A percentile compares a stretch with the other conserved stretches of the same genome.
These are phyloP conservation scores for Spizella passerina DNA, from an alignment of 2,797 vertebrate species.

Conservation along the genomic window DNA sequence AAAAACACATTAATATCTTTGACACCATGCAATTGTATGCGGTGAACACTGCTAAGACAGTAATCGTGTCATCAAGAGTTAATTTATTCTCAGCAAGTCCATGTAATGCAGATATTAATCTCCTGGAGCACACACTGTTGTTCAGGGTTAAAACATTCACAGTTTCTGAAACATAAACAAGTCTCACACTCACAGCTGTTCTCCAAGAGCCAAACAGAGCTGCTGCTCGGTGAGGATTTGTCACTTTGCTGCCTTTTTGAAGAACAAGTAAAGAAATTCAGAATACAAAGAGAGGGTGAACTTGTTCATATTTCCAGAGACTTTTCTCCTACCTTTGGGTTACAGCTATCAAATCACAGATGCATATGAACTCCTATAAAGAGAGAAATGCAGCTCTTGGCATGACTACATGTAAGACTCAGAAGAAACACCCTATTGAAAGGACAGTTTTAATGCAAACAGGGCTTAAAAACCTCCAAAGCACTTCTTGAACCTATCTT, in stretches of 20 bases:
- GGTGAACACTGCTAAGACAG: constrained; percentile 65
- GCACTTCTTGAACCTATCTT: not conserved
- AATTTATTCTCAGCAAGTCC: constrained; percentile 74
- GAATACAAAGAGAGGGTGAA: not conserved
- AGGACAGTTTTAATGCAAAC: not conserved
- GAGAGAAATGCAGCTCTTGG: not conserved
- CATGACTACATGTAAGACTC: rapidly evolving
- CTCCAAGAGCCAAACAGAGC: not conserved
- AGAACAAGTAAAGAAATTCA: not conserved
- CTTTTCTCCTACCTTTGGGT: not conserved
- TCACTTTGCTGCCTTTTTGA: not conserved
- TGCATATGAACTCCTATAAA: not conserved
- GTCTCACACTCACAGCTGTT: constrained; percentile 15
- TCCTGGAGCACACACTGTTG: constrained; percentile 58
- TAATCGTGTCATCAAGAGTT: constrained; percentile 74
- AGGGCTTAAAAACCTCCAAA: not conserved
- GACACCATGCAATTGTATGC: constrained; percentile 69
- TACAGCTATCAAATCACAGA: not conserved
- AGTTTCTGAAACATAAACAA: constrained; percentile 59
- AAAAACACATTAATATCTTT: constrained; percentile 73
- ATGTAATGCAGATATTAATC: constrained; percentile 75
- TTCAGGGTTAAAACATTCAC: constrained; percentile 61
- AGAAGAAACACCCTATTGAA: not conserved
- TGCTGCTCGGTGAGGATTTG: not conserved
- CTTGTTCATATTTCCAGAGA: not conserved